Conservation (phyloP, 2,113 vertebrate genomes). For the Tonatia bakeri region DNA sequence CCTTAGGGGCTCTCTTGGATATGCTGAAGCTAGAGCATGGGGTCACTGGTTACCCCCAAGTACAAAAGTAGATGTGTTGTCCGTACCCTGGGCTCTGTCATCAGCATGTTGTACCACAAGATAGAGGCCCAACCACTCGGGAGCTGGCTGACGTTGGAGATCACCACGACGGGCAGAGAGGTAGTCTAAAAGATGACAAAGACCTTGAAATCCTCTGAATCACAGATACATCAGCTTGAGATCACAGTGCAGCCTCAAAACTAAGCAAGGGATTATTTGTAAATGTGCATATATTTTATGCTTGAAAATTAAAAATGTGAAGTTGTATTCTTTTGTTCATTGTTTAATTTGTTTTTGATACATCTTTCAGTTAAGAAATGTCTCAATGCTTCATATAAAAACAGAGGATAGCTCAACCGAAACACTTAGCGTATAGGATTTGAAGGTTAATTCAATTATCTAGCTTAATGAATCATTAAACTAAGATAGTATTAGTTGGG, state of each 20-base stretch:
- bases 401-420: background rate
- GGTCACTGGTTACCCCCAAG: background rate
- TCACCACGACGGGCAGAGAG: slow-evolving; percentile 94
- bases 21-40: accelerated
- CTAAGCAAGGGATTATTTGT: background rate
- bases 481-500: background rate
- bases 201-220: background rate
- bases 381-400: background rate
- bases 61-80: background rate
- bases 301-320: background rate
- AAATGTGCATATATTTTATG: background rate
- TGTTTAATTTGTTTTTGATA: background rate
- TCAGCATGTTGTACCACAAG: slow-evolving; percentile 98
- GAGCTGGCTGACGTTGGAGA: slow-evolving; percentile 97
- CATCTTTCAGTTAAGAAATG: background rate
- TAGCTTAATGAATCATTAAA: background rate
- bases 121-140: slow-evolving; percentile 98
- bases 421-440: background rate
- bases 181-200: slow-evolving; percentile 82
- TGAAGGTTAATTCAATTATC: background rate
- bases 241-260: background rate
- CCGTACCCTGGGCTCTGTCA: slow-evolving; percentile 89
- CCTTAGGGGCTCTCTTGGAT: background rate
- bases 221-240: background rate
- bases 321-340: background rate